Conservation (phyloP, 2,113 vertebrate genomes). For the Tichodroma muraria region DNA sequence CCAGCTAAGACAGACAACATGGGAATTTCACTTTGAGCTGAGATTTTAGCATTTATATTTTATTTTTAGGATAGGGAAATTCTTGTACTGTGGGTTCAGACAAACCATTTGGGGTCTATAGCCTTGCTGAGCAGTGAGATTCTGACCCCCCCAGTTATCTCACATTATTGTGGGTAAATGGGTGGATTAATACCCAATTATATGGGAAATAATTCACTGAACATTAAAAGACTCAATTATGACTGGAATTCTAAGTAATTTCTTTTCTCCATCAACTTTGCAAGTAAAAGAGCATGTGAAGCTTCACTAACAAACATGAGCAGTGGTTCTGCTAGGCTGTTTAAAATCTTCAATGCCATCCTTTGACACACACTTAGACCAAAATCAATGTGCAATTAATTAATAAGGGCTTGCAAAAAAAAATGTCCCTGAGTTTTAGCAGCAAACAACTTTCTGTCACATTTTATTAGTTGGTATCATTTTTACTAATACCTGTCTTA, state of each 20-base stretch:
- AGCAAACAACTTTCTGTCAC: slow-evolving; percentile 64
- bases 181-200: background rate
- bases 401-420: slow-evolving; percentile 45
- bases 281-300: background rate
- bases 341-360: background rate
- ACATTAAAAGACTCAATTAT: background rate
- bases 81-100: background rate
- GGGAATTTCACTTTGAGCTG: background rate
- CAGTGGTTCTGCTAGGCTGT: background rate
- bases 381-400: slow-evolving; percentile 56
- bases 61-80: background rate
- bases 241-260: background rate
- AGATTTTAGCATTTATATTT: background rate
- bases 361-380: slow-evolving; percentile 30
- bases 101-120: background rate
- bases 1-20: background rate
- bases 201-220: background rate
- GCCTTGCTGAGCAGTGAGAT: background rate
- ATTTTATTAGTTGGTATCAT: slow-evolving; percentile 58
- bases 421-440: background rate
- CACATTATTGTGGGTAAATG: background rate
- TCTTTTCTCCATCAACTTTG: background rate
- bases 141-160: background rate
- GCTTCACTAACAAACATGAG: slow-evolving; percentile 1
- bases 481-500: slow-evolving; percentile 60